Conservation (phyloP, 2,113 vertebrate genomes). For the Syngnathus typhle region DNA sequence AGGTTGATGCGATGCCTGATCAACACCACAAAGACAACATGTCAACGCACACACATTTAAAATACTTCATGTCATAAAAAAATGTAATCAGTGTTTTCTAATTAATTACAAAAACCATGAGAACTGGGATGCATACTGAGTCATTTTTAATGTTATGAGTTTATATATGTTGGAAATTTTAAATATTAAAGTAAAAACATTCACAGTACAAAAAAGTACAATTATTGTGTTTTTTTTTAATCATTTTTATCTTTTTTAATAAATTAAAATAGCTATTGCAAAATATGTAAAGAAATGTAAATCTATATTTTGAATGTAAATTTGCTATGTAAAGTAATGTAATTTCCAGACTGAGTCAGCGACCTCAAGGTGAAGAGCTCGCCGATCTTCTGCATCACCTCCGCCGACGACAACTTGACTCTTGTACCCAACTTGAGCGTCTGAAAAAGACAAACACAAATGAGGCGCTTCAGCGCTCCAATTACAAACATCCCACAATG, state of each 20-base stretch:
- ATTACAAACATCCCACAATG: neutral
- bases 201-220: too few species aligned
- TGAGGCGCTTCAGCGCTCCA: neutral
- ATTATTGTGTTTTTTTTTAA: neutral
- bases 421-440: constrained; percentile 85
- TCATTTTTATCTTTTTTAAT: neutral
- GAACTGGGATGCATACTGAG: too few species aligned
- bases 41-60: neutral
- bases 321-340: too few species aligned
- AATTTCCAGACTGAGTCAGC: too few species aligned
- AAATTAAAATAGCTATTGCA: neutral
- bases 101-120: too few species aligned
- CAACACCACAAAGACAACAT: constrained; percentile 2
- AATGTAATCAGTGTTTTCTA: too few species aligned
- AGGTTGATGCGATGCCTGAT: constrained; percentile 91
- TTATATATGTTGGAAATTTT: too few species aligned
- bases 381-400: constrained; percentile 97
- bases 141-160: too few species aligned
- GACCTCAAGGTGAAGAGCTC: constrained; percentile 92
- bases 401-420: constrained; percentile 88
- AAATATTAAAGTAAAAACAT: too few species aligned
- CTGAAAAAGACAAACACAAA: constrained; percentile 43
- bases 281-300: neutral
- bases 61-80: too few species aligned
- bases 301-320: neutral